Conservation (phyloP, 2,797 vertebrate genomes). For the Crenuchus spilurus region DNA sequence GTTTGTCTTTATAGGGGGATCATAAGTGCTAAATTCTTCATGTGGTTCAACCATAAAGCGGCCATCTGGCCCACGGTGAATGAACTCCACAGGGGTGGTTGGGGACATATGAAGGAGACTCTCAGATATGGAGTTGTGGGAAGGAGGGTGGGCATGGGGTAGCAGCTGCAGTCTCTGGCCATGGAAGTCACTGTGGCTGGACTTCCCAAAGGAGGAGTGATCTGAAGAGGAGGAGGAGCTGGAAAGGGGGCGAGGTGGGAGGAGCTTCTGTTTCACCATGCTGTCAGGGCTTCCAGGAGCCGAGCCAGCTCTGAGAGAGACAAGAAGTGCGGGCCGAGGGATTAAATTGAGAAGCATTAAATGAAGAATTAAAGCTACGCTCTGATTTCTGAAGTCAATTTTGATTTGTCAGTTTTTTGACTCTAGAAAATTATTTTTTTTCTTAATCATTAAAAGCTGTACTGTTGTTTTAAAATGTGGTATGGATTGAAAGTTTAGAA, state of each 20-base stretch:
- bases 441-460: too few relatives aligned
- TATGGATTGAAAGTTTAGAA: too few relatives aligned
- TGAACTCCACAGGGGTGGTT: conserved; percentile 81
- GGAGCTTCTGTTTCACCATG: conserved; percentile 86
- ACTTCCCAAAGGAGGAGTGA: conserved; percentile 68
- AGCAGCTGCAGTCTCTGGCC: conserved; percentile 47
- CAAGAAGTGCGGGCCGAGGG: conserved; percentile 32
- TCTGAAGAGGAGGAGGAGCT: conserved; percentile 66
- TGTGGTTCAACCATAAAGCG: conserved; percentile 77
- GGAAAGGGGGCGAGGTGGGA: conserved; percentile 71
- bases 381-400: too few relatives aligned
- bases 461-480: too few relatives aligned
- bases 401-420: neutral
- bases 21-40: conserved; percentile 45
- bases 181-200: conserved; percentile 61
- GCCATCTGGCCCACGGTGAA: conserved; percentile 89
- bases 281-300: conserved; percentile 85
- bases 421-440: too few relatives aligned
- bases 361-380: neutral
- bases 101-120: conserved; percentile 61
- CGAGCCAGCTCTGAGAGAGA: conserved; percentile 67
- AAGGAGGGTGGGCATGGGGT: conserved; percentile 49
- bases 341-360: conserved; percentile 3
- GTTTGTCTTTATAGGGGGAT: conserved; percentile 54
- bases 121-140: conserved; percentile 62